Evolutionary conservation across 2,888 invertebrate species (phyloP), one percentile per base, ranked within the genome.

Genomic region (Bembecia ichneumoniformis): DNA sequence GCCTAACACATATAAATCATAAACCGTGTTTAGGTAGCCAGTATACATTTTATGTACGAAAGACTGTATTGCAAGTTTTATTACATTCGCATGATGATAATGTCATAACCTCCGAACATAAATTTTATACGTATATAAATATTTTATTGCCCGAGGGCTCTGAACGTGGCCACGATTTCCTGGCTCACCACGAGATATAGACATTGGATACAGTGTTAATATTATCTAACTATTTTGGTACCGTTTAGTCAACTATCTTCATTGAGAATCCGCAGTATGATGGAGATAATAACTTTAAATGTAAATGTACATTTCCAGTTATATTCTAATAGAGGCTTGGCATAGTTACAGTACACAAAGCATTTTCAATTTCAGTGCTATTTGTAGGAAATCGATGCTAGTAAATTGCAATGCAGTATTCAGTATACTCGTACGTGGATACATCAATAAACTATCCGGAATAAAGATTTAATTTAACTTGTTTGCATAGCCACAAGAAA

Each of bases 51-150:
- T 70, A 80, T 68, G 58, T 28, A 60, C 52, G 54, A 68, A 64
- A 60, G 63, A 68, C 40, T 40, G 40, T 40, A 40, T 40, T 40
- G 40, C 40, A 11, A 55, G 59, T 71, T 77, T 76, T 76, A 80
- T 74, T 68, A 70, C 71, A 63, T 63, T 63, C 58, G 57, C 70
- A 72, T 76, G 71, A 76, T 65, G 65, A 68, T 77, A 74, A 73
- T 74, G 67, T 68, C 67, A 74, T 73, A 74, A 74, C 68, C 63
- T 66, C 58, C 55, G 59, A 54, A 63, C 57, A 73, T 77, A 74
- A 71, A 70, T 68, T 62, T 59, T 58, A 63, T 59, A 63, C 64
- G 66, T 72, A 28, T 28, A 28, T 28, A 69, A 71, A 71, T 64
- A 58, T 77, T 77, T 74, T 75, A 77, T 66, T 57, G 58, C 56